A percentile compares a stretch with the other conserved stretches of the same genome.
Evolutionary conservation across 2,797 vertebrate species (phyloP).

Genomic region (Brotogeris chrysoptera): DNA sequence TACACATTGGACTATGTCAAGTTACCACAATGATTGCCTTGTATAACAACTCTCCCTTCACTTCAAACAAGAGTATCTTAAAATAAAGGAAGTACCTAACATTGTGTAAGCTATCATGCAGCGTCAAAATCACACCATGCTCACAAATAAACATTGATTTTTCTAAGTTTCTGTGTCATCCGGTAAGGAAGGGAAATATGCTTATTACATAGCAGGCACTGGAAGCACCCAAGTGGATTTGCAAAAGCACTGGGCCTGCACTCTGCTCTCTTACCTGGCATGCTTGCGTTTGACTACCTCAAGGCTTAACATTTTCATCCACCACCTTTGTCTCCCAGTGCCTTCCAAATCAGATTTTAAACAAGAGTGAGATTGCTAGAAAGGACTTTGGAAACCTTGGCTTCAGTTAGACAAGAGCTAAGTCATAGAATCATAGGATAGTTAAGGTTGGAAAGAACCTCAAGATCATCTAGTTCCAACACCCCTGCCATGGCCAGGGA

Average conservation of each 20-base stretch:
- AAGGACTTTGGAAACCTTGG: fast-evolving
- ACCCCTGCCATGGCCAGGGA: too few species aligned
- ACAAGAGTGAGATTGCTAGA: background rate
- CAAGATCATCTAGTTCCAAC: too few species aligned
- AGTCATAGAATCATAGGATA: background rate
- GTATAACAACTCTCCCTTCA: background rate
- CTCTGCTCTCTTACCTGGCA: background rate
- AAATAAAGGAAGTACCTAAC: background rate
- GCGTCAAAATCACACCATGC: background rate
- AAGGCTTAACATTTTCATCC: background rate
- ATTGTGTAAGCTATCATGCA: background rate
- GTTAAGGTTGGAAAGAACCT: too few species aligned
- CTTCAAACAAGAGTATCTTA: background rate
- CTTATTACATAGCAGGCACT: background rate
- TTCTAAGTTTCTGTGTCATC: background rate
- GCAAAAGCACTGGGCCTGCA: background rate
- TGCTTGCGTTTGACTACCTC: fast-evolving
- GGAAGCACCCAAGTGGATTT: background rate
- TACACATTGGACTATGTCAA: background rate
- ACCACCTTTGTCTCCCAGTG: background rate
- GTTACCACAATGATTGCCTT: background rate
- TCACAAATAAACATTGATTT: background rate
- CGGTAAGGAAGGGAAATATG: background rate
- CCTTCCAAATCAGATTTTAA: background rate
- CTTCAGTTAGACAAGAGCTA: background rate